Conservation (phyloP, 23 tunicate genomes). For the Botrylloides violaceus region DNA sequence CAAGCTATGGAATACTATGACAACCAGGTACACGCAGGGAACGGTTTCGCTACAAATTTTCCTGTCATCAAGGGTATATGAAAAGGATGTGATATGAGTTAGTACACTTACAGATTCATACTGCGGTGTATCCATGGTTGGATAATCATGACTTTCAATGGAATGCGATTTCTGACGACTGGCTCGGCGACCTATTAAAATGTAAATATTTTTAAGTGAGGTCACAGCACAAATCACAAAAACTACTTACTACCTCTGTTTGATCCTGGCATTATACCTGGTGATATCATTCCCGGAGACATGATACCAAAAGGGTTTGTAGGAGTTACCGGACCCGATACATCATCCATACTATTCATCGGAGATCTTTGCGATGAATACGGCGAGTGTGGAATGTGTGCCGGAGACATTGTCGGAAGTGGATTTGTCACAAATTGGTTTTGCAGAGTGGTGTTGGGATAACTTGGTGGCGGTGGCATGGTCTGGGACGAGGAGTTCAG, state of each 20-base stretch:
- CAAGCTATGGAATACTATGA: no score
- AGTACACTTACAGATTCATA: background rate
- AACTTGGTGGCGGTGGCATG: constrained; percentile 29
- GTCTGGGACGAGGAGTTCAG: constrained; percentile 4
- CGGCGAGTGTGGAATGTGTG: constrained; percentile 4
- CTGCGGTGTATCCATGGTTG: constrained; percentile 1
- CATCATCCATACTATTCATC: constrained; percentile 1
- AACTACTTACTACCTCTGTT: background rate
- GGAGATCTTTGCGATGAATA: constrained; percentile 1
- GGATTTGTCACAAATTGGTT: background rate
- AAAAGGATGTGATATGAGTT: no score
- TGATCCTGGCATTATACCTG: background rate
- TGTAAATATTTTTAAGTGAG: background rate
- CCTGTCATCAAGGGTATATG: no score
- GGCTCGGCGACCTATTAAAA: constrained; percentile 35
- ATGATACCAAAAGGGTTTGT: constrained; percentile 12
- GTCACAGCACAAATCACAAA: background rate
- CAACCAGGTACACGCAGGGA: no score
- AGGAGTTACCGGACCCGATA: constrained; percentile 17
- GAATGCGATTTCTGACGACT: constrained; percentile 62
- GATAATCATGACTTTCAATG: constrained; percentile 20
- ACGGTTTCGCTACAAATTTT: no score
- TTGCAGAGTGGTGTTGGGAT: constrained; percentile 2
- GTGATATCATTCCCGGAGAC: constrained; percentile 22
- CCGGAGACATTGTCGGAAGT: constrained; percentile 10